phyloP scores from a whole-genome alignment of 1,140 invertebrate species.

The Pantala flavescens region DNA sequence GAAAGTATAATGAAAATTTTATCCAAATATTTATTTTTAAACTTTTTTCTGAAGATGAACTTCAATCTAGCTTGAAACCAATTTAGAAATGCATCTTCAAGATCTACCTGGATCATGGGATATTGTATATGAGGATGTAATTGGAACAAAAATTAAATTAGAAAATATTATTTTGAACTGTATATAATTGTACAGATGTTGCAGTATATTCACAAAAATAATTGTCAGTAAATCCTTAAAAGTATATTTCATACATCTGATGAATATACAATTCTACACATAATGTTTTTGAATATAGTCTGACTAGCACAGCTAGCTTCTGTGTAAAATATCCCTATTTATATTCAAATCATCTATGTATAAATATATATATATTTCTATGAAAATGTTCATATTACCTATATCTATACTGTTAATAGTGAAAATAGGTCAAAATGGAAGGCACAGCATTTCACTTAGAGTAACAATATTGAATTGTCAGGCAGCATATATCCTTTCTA shows the following conservation, averaged over 20 bases:
- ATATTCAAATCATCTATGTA: conserved; percentile 4
- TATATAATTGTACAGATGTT: no score
- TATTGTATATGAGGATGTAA: no score
- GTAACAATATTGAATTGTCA: background rate
- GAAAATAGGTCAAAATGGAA: conserved; percentile 3
- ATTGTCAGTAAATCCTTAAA: background rate
- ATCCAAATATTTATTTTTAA: no score
- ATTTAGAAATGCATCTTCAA: no score
- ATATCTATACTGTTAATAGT: background rate
- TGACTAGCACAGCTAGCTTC: conserved; percentile 8
- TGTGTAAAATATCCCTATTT: conserved; percentile 3
- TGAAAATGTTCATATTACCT: background rate
- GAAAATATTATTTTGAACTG: no score
- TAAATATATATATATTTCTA: conserved; percentile 8
- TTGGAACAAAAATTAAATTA: no score
- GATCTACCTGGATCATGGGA: no score
- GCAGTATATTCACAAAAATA: no score
- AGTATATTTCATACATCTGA: background rate
- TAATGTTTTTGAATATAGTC: background rate
- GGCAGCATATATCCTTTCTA: background rate
- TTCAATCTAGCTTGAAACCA: no score
- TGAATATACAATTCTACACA: conserved; percentile 7
- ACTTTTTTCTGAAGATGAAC: no score
- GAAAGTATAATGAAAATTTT: no score
- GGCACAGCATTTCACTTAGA: background rate